Evolutionary conservation across 2,113 vertebrate genomes (phyloP), one percentile per base, ranked within the genome.

Genomic region (Panurus biarmicus): DNA sequence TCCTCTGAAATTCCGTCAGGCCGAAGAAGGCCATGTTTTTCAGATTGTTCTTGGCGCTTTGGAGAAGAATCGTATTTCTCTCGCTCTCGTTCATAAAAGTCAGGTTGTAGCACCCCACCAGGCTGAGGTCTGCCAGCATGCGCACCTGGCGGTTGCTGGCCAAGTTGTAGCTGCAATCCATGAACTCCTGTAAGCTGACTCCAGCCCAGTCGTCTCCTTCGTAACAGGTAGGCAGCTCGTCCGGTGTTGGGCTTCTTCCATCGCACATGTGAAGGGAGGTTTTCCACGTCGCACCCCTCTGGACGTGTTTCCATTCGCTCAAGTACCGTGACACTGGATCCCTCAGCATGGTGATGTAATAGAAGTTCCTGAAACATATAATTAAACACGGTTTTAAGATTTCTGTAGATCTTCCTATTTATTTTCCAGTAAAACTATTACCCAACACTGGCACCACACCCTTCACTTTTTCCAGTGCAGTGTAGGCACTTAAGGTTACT

Each of bases 1-100:
- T 99, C 96, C 99, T 98, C 96, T 99, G 99, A 95, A 99, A 99
- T 89, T 99, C 99, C 0, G 99, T 99, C 87, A 99, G 98, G 61
- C 99, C 99, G 2, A 98, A 99, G 98, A 99, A 99, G 50, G 99
- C 99, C 99, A 99, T 99, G 96, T 99, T 99, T 97, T 99, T 99
- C 87, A 99, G 96, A 97, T 99, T 99, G 98, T 93, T 98, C 97
- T 99, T 99, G 78, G 99, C 99, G 60, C 99, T 99, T 97, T 98
- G 98, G 64, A 99, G 85, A 40, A 99, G 98, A 95, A 99, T 99
- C 70, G 87, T 87, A 61, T 98, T 98, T 17, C 99, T 98, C 94
- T 99, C 98, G 7, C 98, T 99, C 95, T 99, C 99, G 6, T 98
- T 99, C 99, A 99, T 99, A 14, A 98, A 99, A 89, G 99, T 99